These are phyloP conservation scores for Okamejei kenojei DNA, from an alignment of 2,797 vertebrate species.

Conservation along the genomic window DNA sequence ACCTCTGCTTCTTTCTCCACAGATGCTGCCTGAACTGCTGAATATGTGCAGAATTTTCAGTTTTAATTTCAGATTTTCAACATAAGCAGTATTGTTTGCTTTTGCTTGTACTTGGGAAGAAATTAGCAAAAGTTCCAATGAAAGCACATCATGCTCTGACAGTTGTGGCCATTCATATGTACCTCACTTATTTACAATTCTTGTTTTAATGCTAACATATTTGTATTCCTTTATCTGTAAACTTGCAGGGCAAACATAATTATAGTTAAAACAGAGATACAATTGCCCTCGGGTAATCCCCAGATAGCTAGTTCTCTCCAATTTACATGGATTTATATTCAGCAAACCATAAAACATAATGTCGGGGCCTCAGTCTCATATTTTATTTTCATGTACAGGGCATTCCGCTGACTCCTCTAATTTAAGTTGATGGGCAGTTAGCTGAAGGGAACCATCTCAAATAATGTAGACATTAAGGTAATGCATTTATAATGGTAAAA, in stretches of 20 bases:
- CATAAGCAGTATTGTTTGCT: too few relatives aligned
- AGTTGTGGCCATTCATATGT: background rate
- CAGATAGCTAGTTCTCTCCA: background rate
- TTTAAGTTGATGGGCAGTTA: slow-evolving; percentile 10
- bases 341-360: background rate
- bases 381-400: background rate
- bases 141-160: background rate
- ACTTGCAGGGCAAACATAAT: background rate
- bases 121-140: background rate
- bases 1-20: too few relatives aligned
- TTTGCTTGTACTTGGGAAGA: too few relatives aligned
- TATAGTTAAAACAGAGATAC: background rate
- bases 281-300: background rate
- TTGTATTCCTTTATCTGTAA: background rate
- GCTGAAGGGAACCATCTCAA: slow-evolving; percentile 15
- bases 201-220: background rate
- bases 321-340: background rate
- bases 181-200: background rate
- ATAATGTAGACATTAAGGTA: slow-evolving; percentile 4
- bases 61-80: too few relatives aligned
- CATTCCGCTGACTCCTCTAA: background rate
- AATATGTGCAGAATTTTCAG: too few relatives aligned
- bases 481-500: background rate
- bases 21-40: too few relatives aligned
- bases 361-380: background rate